Percentiles rank a stretch among this genome's conserved stretches.
Conservation (phyloP, 1,140 invertebrate species). For the Monomorium pharaonis region DNA sequence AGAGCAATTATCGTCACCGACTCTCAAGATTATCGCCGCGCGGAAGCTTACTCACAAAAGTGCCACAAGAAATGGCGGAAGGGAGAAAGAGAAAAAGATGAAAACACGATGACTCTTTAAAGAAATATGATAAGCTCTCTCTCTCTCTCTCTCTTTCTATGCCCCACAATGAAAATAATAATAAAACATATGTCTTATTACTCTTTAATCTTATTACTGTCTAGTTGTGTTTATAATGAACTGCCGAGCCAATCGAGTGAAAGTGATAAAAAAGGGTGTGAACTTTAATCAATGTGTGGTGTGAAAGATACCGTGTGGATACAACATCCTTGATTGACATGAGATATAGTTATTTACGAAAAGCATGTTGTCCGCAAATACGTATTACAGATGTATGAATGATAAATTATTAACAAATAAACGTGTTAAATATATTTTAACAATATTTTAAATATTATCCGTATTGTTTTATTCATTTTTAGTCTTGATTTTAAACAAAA, state of each 20-base stretch:
- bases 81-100: neutral
- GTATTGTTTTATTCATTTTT: neutral
- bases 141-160: neutral
- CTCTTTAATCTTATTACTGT: neutral
- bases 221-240: neutral
- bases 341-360: slow-evolving; percentile 16
- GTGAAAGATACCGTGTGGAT: neutral
- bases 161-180: slow-evolving; percentile 1
- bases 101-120: neutral
- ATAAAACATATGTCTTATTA: neutral
- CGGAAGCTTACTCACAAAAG: slow-evolving; percentile 50
- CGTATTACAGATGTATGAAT: neutral
- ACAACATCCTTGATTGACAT: neutral
- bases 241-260: neutral
- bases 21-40: slow-evolving; percentile 15
- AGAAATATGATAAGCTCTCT: neutral
- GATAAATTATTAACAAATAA: neutral
- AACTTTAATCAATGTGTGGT: slow-evolving; percentile 1
- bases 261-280: neutral
- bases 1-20: slow-evolving; percentile 3
- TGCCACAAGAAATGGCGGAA: slow-evolving; percentile 17
- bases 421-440: neutral
- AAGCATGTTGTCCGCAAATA: neutral
- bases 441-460: neutral
- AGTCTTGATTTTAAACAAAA: neutral